Conservation (phyloP, 2,888 invertebrate genomes). For the Smittia sp. region DNA sequence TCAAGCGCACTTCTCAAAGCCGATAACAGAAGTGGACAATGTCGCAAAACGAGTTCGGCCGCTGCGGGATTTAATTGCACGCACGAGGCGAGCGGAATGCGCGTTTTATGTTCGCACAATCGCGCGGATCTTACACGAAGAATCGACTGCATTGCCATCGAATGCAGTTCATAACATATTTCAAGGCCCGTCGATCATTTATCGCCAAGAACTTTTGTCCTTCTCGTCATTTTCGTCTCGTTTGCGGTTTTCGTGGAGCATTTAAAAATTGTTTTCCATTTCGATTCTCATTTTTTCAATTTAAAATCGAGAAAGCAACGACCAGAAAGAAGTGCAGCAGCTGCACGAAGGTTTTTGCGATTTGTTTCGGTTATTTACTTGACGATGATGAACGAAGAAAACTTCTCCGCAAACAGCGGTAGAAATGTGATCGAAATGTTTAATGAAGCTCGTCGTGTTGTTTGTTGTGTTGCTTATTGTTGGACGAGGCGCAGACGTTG, state of each 20-base stretch:
- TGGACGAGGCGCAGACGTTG: no score
- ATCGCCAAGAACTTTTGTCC: background rate
- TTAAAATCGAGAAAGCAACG: background rate
- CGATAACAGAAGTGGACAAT: background rate
- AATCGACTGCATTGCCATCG: no score
- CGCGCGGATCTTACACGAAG: no score
- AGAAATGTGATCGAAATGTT: conserved; percentile 13
- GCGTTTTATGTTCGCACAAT: background rate
- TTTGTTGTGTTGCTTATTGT: background rate
- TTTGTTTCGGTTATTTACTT: conserved; percentile 15
- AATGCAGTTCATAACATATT: background rate
- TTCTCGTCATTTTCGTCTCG: background rate
- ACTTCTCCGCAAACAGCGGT: background rate
- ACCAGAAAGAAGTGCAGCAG: background rate
- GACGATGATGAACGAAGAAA: background rate
- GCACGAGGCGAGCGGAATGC: conserved; percentile 24
- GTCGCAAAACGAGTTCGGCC: background rate
- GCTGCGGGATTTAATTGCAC: background rate
- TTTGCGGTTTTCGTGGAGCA: background rate
- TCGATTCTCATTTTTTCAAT: background rate
- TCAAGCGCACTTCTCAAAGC: no score
- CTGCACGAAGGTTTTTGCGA: background rate
- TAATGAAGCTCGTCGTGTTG: background rate
- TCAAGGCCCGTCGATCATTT: background rate
- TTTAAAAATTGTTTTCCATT: no score